Base-by-base conservation (phyloP, 2,888 invertebrate genomes). In the Mylabris sibirica region DNA sequence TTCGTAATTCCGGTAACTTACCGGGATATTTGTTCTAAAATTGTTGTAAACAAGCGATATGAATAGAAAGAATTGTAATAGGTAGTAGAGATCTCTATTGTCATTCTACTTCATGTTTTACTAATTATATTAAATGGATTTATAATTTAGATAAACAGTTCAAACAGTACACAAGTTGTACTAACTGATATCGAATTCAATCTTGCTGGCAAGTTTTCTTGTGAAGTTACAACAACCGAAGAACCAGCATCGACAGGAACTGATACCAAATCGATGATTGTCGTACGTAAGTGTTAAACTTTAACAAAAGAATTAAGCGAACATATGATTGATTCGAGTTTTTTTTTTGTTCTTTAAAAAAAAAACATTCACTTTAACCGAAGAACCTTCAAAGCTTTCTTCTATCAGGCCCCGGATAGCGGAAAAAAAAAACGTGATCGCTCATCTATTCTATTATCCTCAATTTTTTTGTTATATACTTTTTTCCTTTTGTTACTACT, bases 201-300 rank as follows among this genome's bases (percentile, higher is more conserved):
- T 64, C 85, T 93, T 65, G 90, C 92, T 44, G 93, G 93, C 5
- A 92, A 92, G 87, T 93, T 92, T 85, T 91, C 90, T 81, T 93
- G 93, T 82, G 93, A 93, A 85, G 93, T 93, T 71, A 92, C 93
- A 8, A 91, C 91, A 0, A 93, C 93, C 79, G 78, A 77, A 11
- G 90, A 91, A 9, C 89, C 89, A 57, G 92, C 92, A 82, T 89
- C 90, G 22, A 93, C 93, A 2, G 89, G 89, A 77, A 88, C 88
- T 24, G 90, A 89, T 65, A 86, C 87, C 38, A 90, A 89, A 78
- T 87, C 89, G 76, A 90, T 94, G 83, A 89, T 90, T 79, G 92
- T 94, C 79, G 90, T 94, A 72, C 91, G 94, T 94, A 87, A 91
- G 92, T 83, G 75, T 62, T 66, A 72, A 68, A 65, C 70, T 75